Evolutionary conservation across 2,888 invertebrate genomes (phyloP).

Genomic region (Apoda limacodes): DNA sequence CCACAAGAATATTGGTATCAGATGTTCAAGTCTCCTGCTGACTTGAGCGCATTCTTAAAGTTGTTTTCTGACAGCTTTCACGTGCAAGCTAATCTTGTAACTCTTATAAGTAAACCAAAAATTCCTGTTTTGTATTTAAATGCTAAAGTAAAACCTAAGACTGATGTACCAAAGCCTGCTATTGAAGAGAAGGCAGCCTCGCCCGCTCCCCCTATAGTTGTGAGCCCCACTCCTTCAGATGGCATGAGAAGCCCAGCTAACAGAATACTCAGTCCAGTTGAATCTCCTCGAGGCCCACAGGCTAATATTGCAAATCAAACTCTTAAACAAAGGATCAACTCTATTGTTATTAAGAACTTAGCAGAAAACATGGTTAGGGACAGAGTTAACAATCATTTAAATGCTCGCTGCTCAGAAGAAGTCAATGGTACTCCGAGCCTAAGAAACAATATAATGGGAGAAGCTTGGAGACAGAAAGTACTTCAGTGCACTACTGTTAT

Average conservation of each 20-base stretch:
- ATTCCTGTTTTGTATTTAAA: constrained; percentile 71
- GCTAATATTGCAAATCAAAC: constrained; percentile 77
- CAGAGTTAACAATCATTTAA: constrained; percentile 58
- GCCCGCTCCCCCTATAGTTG: constrained; percentile 43
- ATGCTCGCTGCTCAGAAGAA: constrained; percentile 51
- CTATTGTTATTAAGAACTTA: constrained; percentile 87
- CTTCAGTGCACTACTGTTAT: constrained; percentile 86
- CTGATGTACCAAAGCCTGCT: constrained; percentile 62
- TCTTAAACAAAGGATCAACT: constrained; percentile 89
- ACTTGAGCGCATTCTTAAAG: constrained; percentile 90
- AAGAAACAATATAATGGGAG: constrained; percentile 67
- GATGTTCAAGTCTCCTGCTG: constrained; percentile 91
- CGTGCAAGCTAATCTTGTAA: constrained; percentile 92
- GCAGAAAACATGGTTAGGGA: constrained; percentile 83
- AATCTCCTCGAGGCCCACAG: constrained; percentile 61
- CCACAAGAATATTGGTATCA: constrained; percentile 84
- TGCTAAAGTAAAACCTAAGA: constrained; percentile 62
- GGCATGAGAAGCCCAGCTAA: constrained; percentile 53
- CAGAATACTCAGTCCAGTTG: constrained; percentile 63
- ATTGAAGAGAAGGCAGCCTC: constrained; percentile 47
- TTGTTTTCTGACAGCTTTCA: constrained; percentile 95
- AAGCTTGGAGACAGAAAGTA: constrained; percentile 85
- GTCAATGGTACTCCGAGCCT: constrained; percentile 53
- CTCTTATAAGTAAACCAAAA: constrained; percentile 82
- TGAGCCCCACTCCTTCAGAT: constrained; percentile 60